Conservation (phyloP, 2,888 invertebrate genomes). For the Pardosa pseudoannulata region DNA sequence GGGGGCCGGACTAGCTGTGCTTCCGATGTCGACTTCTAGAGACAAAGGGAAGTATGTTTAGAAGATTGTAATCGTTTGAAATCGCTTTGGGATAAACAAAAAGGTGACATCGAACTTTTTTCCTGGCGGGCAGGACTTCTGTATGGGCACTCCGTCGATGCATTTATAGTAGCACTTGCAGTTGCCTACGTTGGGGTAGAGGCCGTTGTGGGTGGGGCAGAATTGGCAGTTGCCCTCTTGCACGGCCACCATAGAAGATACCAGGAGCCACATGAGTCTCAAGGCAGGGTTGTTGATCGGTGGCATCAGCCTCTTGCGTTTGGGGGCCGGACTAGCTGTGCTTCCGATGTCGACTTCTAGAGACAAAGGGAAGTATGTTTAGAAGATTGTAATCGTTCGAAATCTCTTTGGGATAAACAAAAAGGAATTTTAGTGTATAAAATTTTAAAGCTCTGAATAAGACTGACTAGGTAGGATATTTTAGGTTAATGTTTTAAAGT, state of each 20-base stretch:
- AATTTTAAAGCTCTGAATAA: too few species aligned
- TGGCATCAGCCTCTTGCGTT: background rate
- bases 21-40: background rate
- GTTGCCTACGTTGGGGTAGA: constrained; percentile 56
- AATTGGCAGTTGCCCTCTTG: constrained; percentile 43
- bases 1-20: background rate
- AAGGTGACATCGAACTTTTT: constrained; percentile 65
- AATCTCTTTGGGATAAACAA: too few species aligned
- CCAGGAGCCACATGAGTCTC: constrained; percentile 40
- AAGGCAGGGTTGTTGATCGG: constrained; percentile 20
- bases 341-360: background rate
- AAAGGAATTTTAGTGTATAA: too few species aligned
- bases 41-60: too few species aligned
- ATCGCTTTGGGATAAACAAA: too few species aligned
- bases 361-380: too few species aligned
- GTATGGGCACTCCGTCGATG: constrained; percentile 41
- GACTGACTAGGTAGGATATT: too few species aligned
- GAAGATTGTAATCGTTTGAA: too few species aligned
- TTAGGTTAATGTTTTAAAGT: too few species aligned
- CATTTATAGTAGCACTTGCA: constrained; percentile 68
- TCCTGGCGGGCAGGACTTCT: constrained; percentile 60
- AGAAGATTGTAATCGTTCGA: too few species aligned
- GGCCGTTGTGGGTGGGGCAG: constrained; percentile 41
- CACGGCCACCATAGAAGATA: constrained; percentile 57
- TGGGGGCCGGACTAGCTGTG: background rate